These are phyloP conservation scores for Phyllostomus hastatus DNA, from an alignment of 2,113 vertebrate species.

Conservation along the genomic window DNA sequence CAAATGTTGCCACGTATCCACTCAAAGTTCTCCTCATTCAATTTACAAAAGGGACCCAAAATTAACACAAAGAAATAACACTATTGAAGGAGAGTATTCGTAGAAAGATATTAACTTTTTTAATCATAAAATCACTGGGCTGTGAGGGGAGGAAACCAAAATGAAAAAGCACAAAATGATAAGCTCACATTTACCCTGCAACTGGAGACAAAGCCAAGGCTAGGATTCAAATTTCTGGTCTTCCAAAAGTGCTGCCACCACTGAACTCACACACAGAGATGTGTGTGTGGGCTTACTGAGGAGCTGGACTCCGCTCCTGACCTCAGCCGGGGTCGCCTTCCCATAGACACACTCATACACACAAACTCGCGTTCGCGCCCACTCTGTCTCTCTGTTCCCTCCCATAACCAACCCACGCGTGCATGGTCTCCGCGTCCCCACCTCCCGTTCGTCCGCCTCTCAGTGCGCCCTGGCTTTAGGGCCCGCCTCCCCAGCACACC, in stretches of 20 bases:
- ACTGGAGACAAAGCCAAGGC: neutral
- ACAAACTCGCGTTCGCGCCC: accelerated
- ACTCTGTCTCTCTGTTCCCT: neutral
- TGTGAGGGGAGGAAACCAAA: neutral
- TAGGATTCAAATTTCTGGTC: neutral
- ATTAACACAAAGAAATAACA: neutral
- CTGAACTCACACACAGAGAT: neutral
- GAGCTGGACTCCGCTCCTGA: neutral
- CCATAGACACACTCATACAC: accelerated
- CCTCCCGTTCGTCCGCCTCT: neutral
- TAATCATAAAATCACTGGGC: neutral
- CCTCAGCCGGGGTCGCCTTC: neutral
- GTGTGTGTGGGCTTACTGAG: neutral
- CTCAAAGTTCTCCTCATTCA: neutral
- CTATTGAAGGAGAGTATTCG: neutral
- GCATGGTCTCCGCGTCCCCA: neutral
- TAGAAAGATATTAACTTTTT: neutral
- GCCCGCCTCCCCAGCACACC: neutral
- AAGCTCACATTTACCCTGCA: neutral
- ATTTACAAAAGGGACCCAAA: constrained; percentile 9
- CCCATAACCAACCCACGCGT: neutral
- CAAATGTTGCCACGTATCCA: neutral
- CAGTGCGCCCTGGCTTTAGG: neutral
- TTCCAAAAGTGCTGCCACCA: neutral
- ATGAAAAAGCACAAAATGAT: neutral